Evolutionary conservation across 2,113 vertebrate species (phyloP), one percentile per base, ranked within the genome.

Genomic region (Telmatochromis sp.): DNA sequence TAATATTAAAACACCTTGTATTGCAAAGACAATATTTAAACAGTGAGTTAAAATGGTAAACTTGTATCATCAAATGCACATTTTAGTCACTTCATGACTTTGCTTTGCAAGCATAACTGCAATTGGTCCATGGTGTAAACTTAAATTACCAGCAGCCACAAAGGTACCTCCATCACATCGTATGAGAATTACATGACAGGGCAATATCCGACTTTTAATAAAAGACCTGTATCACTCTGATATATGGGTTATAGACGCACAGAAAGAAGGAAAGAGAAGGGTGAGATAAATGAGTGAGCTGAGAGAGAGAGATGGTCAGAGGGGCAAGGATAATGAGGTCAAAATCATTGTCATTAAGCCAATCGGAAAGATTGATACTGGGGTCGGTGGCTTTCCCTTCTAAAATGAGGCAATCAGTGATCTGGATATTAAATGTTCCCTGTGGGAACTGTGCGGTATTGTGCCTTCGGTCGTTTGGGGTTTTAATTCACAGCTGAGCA

Each of bases 301-400:
- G 63, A 33, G 83, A 82, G 53, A 79, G 53, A 79, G 86, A 84
- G 81, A 73, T 35, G 86, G 93, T 94, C 93, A 92, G 90, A 87
- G 82, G 93, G 89, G 89, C 88, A 93, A 94, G 40, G 81, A 94
- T 89, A 97, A 97, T 80, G 96, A 96, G 94, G 90, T 93, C 89
- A 92, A 83, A 93, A 94, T 85, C 84, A 97, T 96, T 83, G 96
- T 97, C 60, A 97, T 98, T 95, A 96, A 97, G 94, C 97, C 97
- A 51, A 97, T 98, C 94, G 88, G 94, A 90, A 89, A 97, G 90
- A 96, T 97, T 50, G 96, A 98, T 89, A 94, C 92, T 58, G 94
- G 97, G 97, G 97, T 98, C 95, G 58, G 94, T 83, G 79, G 84
- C 89, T 89, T 93, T 91, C 84, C 88, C 81, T 79, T 26, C 57